Percentiles rank a stretch among this genome's conserved stretches.
These are phyloP conservation scores for Crioceris asparagi DNA, from an alignment of 2,888 invertebrate genomes.

Conservation along the genomic window DNA sequence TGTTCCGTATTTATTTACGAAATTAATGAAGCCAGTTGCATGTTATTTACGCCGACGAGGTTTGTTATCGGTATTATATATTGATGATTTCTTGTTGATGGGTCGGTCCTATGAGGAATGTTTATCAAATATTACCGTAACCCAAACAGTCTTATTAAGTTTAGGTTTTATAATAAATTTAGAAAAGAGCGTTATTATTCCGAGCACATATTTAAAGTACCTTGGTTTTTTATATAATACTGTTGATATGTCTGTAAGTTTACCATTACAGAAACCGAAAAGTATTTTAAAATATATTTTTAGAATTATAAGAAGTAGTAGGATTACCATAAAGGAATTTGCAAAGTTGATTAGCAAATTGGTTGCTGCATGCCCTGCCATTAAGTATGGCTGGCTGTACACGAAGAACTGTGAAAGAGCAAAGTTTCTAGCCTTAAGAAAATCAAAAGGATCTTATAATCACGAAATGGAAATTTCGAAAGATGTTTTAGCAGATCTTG, in stretches of 20 bases:
- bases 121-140: constrained; percentile 8
- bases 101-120: constrained; percentile 10
- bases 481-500: constrained; percentile 13
- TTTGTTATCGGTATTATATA: constrained; percentile 9
- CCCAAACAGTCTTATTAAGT: constrained; percentile 9
- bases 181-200: constrained; percentile 12
- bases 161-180: constrained; percentile 17
- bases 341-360: constrained; percentile 9
- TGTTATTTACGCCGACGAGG: constrained; percentile 1
- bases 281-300: constrained; percentile 3
- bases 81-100: constrained; percentile 19
- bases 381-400: constrained; percentile 12
- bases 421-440: constrained; percentile 14
- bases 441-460: constrained; percentile 11
- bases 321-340: constrained; percentile 5
- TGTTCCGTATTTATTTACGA: constrained; percentile 8
- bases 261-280: background rate
- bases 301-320: constrained; percentile 5
- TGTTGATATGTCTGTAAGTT: constrained; percentile 7
- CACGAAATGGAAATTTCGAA: constrained; percentile 10
- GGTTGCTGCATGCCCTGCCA: constrained; percentile 8
- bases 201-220: constrained; percentile 9
- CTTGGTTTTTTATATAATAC: constrained; percentile 17
- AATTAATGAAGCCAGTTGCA: constrained; percentile 10
- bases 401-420: constrained; percentile 14